Conservation (phyloP, 2,797 vertebrate genomes). For the Geotrypetes seraphini region DNA sequence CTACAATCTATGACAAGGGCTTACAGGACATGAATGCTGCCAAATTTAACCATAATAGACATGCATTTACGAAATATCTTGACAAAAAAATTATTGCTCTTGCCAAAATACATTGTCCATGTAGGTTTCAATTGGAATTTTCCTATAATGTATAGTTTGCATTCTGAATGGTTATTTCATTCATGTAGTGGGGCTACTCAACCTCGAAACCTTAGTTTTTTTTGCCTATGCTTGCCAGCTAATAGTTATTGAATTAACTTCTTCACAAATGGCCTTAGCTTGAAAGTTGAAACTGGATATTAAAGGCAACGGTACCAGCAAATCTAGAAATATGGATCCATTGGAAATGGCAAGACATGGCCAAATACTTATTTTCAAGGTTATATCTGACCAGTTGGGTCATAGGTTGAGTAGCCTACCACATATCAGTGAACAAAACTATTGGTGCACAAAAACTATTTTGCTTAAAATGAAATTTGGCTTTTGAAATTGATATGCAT, state of each 20-base stretch:
- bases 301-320: too few species aligned
- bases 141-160: constrained; percentile 39
- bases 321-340: too few species aligned
- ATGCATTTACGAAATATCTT: constrained; percentile 44
- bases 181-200: background rate
- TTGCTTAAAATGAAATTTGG: too few species aligned
- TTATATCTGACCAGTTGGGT: background rate
- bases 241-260: too few species aligned
- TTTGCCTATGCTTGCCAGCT: too few species aligned
- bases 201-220: too few species aligned
- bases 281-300: too few species aligned
- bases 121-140: constrained; percentile 30
- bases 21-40: constrained; percentile 30
- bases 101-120: constrained; percentile 47
- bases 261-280: too few species aligned
- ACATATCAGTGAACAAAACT: background rate
- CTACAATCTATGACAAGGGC: constrained; percentile 56
- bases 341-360: background rate
- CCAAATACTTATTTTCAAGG: background rate
- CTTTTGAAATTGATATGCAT: too few species aligned
- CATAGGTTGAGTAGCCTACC: constrained; percentile 9
- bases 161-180: constrained; percentile 21
- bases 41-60: constrained; percentile 40
- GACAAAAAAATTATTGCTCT: constrained; percentile 28
- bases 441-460: background rate